These are phyloP conservation scores for Ciconia nigra DNA, from an alignment of 2,797 vertebrate species.

Conservation along the genomic window DNA sequence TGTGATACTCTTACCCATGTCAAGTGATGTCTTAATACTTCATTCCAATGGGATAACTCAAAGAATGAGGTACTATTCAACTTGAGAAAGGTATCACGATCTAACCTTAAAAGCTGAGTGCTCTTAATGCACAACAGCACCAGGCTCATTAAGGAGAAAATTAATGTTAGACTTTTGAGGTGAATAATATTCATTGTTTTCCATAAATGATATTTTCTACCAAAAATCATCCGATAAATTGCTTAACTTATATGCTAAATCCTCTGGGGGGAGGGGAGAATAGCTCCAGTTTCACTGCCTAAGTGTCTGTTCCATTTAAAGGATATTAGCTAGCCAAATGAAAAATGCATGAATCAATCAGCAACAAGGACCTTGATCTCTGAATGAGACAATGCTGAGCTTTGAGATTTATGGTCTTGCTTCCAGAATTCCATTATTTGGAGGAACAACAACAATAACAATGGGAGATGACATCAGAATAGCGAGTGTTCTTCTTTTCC, in stretches of 20 bases:
- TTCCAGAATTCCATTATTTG: constrained; percentile 73
- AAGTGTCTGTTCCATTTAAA: constrained; percentile 66
- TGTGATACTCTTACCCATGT: neutral
- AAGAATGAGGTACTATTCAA: neutral
- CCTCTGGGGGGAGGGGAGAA: neutral
- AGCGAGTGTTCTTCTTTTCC: constrained; percentile 16
- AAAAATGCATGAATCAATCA: constrained; percentile 70
- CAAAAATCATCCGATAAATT: neutral
- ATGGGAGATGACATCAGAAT: constrained; percentile 71
- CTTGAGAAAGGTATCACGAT: neutral
- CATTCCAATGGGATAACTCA: neutral
- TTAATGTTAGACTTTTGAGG: neutral
- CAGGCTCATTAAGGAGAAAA: neutral
- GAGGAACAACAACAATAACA: constrained; percentile 69
- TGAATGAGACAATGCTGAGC: constrained; percentile 64
- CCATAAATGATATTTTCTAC: neutral
- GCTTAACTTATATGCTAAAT: neutral
- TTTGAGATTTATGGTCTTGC: constrained; percentile 70
- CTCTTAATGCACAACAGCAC: neutral
- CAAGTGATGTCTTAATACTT: constrained; percentile 14
- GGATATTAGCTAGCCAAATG: constrained; percentile 70
- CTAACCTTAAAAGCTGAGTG: neutral
- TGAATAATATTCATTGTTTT: neutral
- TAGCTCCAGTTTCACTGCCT: constrained; percentile 38
- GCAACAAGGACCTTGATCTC: constrained; percentile 56